phyloP scores from a whole-genome alignment of 2,797 vertebrate species.

The Spondyliosoma cantharus region DNA sequence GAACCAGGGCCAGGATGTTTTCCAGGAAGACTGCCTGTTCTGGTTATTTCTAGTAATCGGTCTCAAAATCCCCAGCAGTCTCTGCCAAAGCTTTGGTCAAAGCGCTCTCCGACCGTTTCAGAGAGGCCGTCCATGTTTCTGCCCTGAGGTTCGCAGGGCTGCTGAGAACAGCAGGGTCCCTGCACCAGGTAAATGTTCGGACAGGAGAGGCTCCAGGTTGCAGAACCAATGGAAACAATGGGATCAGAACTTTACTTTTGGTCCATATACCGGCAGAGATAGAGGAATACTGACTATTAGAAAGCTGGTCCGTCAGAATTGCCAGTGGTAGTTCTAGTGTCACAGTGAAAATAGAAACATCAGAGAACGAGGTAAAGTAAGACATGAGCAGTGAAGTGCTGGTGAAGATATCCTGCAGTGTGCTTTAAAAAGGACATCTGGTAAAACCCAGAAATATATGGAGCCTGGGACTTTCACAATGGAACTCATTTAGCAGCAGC shows the following conservation, averaged over 20 bases:
- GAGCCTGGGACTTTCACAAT: conserved; percentile 17
- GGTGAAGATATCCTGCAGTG: conserved; percentile 10
- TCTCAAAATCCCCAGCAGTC: conserved; percentile 15
- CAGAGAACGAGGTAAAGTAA: conserved; percentile 13
- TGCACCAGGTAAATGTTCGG: conserved; percentile 62
- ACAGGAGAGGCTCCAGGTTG: conserved; percentile 57
- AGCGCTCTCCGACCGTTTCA: conserved; percentile 24
- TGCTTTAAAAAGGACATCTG: conserved; percentile 30
- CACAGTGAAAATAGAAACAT: conserved; percentile 39
- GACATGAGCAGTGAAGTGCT: conserved; percentile 1
- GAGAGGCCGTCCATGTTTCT: conserved; percentile 19
- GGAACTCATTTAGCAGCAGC: conserved; percentile 8
- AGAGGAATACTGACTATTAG: conserved; percentile 39
- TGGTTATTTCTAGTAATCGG: conserved; percentile 44
- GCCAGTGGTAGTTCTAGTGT: conserved; percentile 37
- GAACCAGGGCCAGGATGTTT: conserved; percentile 27
- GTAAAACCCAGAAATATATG: conserved; percentile 18
- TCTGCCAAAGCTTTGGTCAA: conserved; percentile 52
- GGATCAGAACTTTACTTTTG: conserved; percentile 46
- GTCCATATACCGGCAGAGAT: conserved; percentile 25
- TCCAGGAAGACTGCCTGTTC: conserved; percentile 41
- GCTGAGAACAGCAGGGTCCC: conserved; percentile 47
- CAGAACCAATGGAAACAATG: conserved; percentile 64
- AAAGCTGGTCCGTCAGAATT: conserved; percentile 15
- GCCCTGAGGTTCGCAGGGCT: conserved; percentile 14